These are phyloP conservation scores for Apotomis turbidana DNA, from an alignment of 2,888 invertebrate species.

Conservation along the genomic window DNA sequence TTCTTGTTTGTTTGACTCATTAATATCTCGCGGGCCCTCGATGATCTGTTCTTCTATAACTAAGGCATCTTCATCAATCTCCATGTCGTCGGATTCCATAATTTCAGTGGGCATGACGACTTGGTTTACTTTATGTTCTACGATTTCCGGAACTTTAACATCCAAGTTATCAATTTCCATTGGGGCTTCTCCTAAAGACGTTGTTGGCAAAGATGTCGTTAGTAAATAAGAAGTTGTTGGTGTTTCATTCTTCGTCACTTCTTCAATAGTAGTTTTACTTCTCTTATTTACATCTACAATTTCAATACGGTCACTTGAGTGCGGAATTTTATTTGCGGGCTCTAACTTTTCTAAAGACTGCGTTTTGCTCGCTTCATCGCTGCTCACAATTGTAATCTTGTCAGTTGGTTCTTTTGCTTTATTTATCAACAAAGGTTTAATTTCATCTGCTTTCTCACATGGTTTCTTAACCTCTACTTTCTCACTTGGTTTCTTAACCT, in stretches of 20 bases:
- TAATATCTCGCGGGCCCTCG: neutral
- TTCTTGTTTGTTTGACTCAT: neutral
- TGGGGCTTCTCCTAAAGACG: neutral
- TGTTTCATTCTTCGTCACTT: neutral
- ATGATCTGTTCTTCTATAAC: constrained; percentile 30
- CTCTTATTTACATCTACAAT: constrained; percentile 17
- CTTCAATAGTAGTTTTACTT: constrained; percentile 10
- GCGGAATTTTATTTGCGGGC: neutral
- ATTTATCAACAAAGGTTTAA: constrained; percentile 17
- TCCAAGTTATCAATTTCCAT: neutral
- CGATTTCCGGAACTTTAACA: constrained; percentile 2
- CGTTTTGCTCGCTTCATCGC: constrained; percentile 2
- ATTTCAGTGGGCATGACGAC: constrained; percentile 14
- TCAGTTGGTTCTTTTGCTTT: constrained; percentile 11
- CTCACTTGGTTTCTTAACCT: neutral
- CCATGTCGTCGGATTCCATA: constrained; percentile 26
- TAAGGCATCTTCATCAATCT: constrained; percentile 24
- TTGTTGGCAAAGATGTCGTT: too few species aligned
- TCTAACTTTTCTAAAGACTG: neutral
- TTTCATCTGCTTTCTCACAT: neutral
- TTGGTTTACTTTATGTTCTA: neutral
- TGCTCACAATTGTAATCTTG: neutral
- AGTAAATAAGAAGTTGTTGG: neutral
- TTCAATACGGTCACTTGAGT: constrained; percentile 12
- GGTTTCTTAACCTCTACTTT: neutral